Evolutionary conservation across 2,888 invertebrate genomes (phyloP).

Genomic region (Microplitis manilae): DNA sequence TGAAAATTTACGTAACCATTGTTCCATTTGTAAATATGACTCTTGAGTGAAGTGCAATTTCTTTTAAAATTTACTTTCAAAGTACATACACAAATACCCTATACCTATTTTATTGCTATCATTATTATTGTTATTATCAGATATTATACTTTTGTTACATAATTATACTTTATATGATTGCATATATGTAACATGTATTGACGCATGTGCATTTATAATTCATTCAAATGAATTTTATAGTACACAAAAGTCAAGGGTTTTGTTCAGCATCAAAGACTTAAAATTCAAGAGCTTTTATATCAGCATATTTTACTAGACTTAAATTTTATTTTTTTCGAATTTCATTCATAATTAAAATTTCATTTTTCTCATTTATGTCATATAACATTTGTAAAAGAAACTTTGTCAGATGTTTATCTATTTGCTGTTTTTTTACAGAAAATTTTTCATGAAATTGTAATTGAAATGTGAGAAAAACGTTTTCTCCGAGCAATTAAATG

Average conservation of each 20-base stretch:
- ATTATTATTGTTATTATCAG: not conserved
- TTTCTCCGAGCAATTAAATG: not conserved
- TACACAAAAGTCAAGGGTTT: not conserved
- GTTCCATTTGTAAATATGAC: not conserved
- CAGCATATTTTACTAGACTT: not conserved
- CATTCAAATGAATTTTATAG: not conserved
- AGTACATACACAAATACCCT: not conserved
- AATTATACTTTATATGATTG: conserved; percentile 1
- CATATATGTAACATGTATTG: not conserved
- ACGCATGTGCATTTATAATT: not conserved
- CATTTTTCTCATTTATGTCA: not conserved
- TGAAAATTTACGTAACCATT: not conserved
- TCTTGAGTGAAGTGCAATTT: not conserved
- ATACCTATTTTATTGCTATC: not conserved
- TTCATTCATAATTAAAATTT: not conserved
- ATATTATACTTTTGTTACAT: not conserved
- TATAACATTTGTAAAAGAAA: no score
- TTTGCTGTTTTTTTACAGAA: no score
- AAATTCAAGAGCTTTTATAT: conserved; percentile 43
- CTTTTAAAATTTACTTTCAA: not conserved
- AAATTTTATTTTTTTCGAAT: not conserved
- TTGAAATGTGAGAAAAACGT: no score
- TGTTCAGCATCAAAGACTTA: conserved; percentile 38
- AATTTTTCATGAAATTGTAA: no score
- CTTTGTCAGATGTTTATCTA: no score